phyloP scores from a whole-genome alignment of 2,888 invertebrate species.

The Drosophila atripex region DNA sequence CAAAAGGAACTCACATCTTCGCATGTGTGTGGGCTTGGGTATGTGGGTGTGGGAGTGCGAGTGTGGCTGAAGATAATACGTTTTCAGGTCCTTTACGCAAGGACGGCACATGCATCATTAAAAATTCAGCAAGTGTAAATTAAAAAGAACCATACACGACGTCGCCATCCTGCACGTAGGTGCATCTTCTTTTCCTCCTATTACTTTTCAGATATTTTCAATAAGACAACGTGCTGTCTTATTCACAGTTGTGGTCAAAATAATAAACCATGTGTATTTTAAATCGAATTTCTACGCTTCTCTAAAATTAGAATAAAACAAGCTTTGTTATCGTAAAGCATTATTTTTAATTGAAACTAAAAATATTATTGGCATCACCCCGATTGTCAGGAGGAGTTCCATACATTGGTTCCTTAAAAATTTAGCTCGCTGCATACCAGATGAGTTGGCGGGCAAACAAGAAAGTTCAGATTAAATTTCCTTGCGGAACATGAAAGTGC shows the following conservation, averaged over 20 bases:
- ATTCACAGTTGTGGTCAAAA: slow-evolving; percentile 1
- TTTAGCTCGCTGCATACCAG: not conserved
- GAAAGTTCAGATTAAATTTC: not conserved
- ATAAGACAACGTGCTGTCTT: slow-evolving; percentile 43
- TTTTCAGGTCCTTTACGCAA: slow-evolving; percentile 41
- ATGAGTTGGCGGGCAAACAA: slow-evolving; percentile 1
- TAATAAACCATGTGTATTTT: not conserved
- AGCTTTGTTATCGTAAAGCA: too few relatives aligned
- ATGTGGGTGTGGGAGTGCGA: not conserved
- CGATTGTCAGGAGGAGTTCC: not conserved
- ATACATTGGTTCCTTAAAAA: not conserved
- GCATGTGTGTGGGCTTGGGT: slow-evolving; percentile 1
- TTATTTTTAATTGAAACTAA: not conserved
- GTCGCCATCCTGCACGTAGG: slow-evolving; percentile 50
- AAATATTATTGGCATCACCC: not conserved
- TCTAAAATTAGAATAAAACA: not conserved
- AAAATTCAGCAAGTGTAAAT: slow-evolving; percentile 68
- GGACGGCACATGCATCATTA: slow-evolving; percentile 50
- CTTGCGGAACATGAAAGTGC: not conserved
- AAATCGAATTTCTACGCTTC: not conserved
- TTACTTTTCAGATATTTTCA: slow-evolving; percentile 47
- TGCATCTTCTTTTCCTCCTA: slow-evolving; percentile 57
- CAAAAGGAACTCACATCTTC: slow-evolving; percentile 8
- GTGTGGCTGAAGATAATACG: not conserved
- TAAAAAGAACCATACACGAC: slow-evolving; percentile 42